A percentile compares a stretch with the other conserved stretches of the same genome.
phyloP scores from a whole-genome alignment of 2,113 vertebrate genomes.

The Neolamprologus brichardi region DNA sequence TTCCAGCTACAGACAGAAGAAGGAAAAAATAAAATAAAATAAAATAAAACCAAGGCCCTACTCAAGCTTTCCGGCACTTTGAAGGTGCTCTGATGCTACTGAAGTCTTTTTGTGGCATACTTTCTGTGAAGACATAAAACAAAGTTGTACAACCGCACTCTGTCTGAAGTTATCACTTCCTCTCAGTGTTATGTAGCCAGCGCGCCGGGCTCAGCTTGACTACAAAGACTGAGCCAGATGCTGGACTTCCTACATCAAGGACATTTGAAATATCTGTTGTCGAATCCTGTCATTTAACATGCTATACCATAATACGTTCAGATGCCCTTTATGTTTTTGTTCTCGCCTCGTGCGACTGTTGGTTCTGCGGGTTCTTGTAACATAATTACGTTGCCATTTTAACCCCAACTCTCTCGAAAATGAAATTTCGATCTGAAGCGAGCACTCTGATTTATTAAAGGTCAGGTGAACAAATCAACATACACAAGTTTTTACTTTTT shows the following conservation, averaged over 20 bases:
- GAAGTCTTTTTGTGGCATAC: slow-evolving; percentile 8
- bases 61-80: slow-evolving; percentile 35
- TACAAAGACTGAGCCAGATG: slow-evolving; percentile 2
- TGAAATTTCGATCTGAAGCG: slow-evolving; percentile 15
- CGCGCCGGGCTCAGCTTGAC: neutral
- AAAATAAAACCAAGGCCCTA: neutral
- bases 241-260: slow-evolving; percentile 1
- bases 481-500: neutral
- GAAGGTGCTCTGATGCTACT: slow-evolving; percentile 30
- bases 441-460: slow-evolving; percentile 1
- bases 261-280: neutral
- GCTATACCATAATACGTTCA: neutral
- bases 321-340: neutral
- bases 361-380: neutral
- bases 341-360: neutral
- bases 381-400: slow-evolving; percentile 2
- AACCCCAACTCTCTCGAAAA: neutral
- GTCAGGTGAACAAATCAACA: neutral
- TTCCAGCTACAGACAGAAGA: neutral
- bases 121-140: slow-evolving; percentile 44
- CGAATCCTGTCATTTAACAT: neutral
- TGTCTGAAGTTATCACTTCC: slow-evolving; percentile 40
- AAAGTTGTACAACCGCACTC: slow-evolving; percentile 7
- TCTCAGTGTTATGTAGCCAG: neutral
- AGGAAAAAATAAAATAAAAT: neutral